Evolutionary conservation across 2,888 invertebrate genomes (phyloP), one percentile per base, ranked within the genome.

Genomic region (Eristalis intricaria): DNA sequence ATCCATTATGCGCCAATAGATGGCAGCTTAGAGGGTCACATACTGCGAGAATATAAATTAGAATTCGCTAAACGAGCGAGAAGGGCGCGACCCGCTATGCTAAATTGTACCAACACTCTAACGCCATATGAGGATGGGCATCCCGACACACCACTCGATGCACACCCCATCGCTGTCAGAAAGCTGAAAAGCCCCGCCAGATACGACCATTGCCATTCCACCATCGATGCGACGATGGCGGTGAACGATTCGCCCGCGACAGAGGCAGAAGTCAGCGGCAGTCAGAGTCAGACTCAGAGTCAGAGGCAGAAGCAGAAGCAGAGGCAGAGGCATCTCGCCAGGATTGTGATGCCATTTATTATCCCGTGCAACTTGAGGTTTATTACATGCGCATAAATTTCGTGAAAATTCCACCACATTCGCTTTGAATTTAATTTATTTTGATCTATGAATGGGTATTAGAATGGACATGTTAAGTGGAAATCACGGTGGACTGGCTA

Each of bases 311-410:
- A 13, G 3, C 43, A 19, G 7, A 7, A 7, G 50, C 50, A 19
- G 19, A 19, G 50, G 50, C 50, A 50, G 50, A 50, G 50, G 50
- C 50, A 50, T 50, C 50, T 50, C 19, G 19, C 50, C 88, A 82
- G 88, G 75, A 85, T 71, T 79, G 68, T 81, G 63, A 83, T 88
- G 86, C 68, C 79, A 88, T 86, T 74, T 88, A 88, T 90, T 89
- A 90, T 90, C 84, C 79, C 64, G 75, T 76, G 82, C 77, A 78
- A 88, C 79, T 89, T 90, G 90, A 90, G 89, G 90, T 90, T 90
- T 88, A 91, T 86, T 91, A 91, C 90, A 91, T 91, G 91, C 90
- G 91, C 91, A 91, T 91, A 91, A 91, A 91, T 91, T 91, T 91
- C 88, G 90, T 89, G 78, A 86, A 86, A 83, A 86, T 83, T 83